A percentile compares a stretch with the other conserved stretches of the same genome.
Conservation (phyloP, 2,113 vertebrate genomes). For the Lampris megalopsis region DNA sequence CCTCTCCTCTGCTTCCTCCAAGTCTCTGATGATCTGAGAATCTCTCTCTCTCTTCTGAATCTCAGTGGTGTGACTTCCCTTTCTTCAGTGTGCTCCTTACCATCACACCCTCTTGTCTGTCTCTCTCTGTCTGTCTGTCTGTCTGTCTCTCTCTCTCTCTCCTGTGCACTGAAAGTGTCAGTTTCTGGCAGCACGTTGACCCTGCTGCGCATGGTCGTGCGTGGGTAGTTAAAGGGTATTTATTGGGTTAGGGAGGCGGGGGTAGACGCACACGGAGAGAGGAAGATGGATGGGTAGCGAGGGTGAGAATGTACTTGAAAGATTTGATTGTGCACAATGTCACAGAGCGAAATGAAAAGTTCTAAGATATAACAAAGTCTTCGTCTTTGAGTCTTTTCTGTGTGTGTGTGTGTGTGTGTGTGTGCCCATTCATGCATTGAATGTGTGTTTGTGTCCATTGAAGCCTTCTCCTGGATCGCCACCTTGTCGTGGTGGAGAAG, state of each 20-base stretch:
- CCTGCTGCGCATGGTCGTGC: constrained; percentile 77
- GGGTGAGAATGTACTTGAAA: constrained; percentile 75
- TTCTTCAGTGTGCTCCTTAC: background rate
- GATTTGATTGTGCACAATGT: constrained; percentile 70
- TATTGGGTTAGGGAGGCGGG: constrained; percentile 53
- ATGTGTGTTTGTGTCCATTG: background rate
- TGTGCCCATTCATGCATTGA: background rate
- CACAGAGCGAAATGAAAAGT: constrained; percentile 70
- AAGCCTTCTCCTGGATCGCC: background rate
- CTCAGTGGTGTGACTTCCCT: background rate
- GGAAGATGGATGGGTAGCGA: constrained; percentile 14
- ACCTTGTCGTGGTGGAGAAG: too few relatives aligned
- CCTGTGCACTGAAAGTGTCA: constrained; percentile 27
- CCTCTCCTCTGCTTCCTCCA: background rate
- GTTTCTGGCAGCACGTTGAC: constrained; percentile 58
- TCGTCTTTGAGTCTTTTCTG: constrained; percentile 11
- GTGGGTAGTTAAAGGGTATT: constrained; percentile 67
- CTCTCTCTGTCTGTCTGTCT: constrained; percentile 17
- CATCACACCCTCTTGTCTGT: constrained; percentile 21
- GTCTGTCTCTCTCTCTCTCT: background rate
- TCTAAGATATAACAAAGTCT: constrained; percentile 60
- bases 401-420: constrained; percentile 18
- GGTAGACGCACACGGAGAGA: constrained; percentile 10
- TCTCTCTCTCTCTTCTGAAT: constrained; percentile 13
- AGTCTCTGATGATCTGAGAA: constrained; percentile 7